Base-by-base conservation (phyloP, 1,140 invertebrate species). In the Limonius californicus region DNA sequence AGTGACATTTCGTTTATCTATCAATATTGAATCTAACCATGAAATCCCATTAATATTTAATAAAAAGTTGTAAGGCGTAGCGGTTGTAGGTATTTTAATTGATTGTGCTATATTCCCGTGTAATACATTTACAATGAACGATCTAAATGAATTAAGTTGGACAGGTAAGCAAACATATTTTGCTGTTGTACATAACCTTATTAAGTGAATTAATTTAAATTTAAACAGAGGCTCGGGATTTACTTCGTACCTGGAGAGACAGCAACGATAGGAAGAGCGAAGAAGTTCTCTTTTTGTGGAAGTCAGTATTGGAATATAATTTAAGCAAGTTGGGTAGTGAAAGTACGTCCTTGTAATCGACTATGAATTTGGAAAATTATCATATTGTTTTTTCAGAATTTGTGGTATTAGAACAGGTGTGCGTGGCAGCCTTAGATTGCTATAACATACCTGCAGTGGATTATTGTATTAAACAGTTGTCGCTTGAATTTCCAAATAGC, bases 321-420 rank as follows among this genome's bases (percentile, higher is more conserved):
- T 76, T 89, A 18, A 79, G 89, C 63, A 91, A 91, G 76, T 81
- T 98, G 47, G 95, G 93, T 58, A 95, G 94, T 84, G 97, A 99
- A 82, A 87, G 94, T 95, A 81, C 83, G 83, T 76, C 30, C 11
- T 39, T 30, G 21, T 21, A 27, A 9, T 50, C 21, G n/a, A n/a
- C n/a, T n/a, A n/a, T 18, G 12, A 11, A 8, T 57, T 19, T 19
- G 4, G 43, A 30, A 54, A n/a, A 16, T 3, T n/a, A 35, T 14
- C 27, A 14, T 12, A 39, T 39, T 23, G 73, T 72, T 65, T 68
- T 85, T 85, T 55, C 74, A 95, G 92, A 91, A 73, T 94, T 92
- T 83, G 77, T 92, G 55, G 85, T 97, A 35, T 80, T 94, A 70
- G 95, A 98, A 76, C 95, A 97, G 87, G 92, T 98, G 14, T 91